Base-by-base conservation (phyloP, 2,888 invertebrate genomes). In the Eudemis profundana region DNA sequence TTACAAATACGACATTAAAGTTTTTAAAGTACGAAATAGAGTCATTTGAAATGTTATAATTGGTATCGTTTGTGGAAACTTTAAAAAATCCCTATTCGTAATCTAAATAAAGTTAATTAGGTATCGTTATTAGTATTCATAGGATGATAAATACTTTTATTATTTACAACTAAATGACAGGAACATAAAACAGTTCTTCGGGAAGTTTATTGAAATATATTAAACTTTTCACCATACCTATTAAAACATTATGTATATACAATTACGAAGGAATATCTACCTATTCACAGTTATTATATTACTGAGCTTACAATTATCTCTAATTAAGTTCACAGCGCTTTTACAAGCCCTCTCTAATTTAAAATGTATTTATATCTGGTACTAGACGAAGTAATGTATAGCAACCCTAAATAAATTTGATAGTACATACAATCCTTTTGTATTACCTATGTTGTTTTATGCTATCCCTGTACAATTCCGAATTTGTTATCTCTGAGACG, bases 401-500 rank as follows among this genome's bases (percentile, higher is more conserved):
- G 78, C 75, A 75, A 74, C 74, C 70, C 69, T 76, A 72, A 78
- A 77, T 75, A 78, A 76, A 69, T 77, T 77, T 78, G 77, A 78
- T 81, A 77, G 75, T 57, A 53, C 36, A 46, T 36, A 60, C 42
- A 68, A 75, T 73, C 71, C 68, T 74, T 81, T 76, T 74, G 77
- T 74, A 76, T 82, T 81, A 75, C 74, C 77, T 79, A 76, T 74
- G 74, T 64, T 50, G 44, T 75, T 82, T 84, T 79, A 85, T 77
- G 77, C 79, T 87, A 88, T 92, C 92, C 92, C 92, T 92, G 92
- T 92, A 91, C 89, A 86, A 81, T 89, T 90, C 92, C 92, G 92
- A 92, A 91, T 91, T 91, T 91, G 92, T 89, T 83, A 74, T 75
- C 29, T 78, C 76, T 75, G 72, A 75, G 77, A 75, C 72, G 72